Percentiles rank a stretch among this genome's conserved stretches.
phyloP scores from a whole-genome alignment of 1,140 invertebrate species.

The Drosophila sp. region DNA sequence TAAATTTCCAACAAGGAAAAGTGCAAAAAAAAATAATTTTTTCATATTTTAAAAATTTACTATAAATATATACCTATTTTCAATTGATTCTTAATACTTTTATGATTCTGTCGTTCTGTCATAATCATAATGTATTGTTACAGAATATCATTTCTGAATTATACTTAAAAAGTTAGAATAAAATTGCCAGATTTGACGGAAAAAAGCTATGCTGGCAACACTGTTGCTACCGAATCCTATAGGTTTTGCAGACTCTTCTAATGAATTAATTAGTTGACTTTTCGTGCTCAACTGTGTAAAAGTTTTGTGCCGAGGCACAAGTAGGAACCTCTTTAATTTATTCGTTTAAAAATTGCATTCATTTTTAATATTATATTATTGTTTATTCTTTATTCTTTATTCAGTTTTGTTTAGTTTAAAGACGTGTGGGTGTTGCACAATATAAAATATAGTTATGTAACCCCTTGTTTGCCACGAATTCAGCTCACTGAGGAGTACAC shows the following conservation, averaged over 20 bases:
- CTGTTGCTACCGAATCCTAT: no score
- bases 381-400: conserved; percentile 23
- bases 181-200: no score
- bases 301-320: conserved; percentile 17
- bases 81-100: no score
- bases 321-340: conserved; percentile 52
- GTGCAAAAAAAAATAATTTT: no score
- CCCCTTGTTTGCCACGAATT: conserved; percentile 36
- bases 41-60: no score
- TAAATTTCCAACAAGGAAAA: no score
- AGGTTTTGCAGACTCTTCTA: conserved; percentile 28
- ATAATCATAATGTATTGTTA: no score
- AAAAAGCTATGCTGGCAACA: no score
- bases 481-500: conserved; percentile 34
- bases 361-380: conserved; percentile 36
- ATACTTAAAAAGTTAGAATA: no score
- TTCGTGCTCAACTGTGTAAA: conserved; percentile 31
- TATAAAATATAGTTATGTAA: conserved; percentile 40
- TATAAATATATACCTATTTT: no score
- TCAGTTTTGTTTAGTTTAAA: conserved; percentile 25
- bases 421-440: conserved; percentile 30
- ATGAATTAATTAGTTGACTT: conserved; percentile 80
- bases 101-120: no score
- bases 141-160: no score
- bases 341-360: conserved; percentile 52